Conservation (phyloP, 2,797 vertebrate species). For the Euthynnus affinis region DNA sequence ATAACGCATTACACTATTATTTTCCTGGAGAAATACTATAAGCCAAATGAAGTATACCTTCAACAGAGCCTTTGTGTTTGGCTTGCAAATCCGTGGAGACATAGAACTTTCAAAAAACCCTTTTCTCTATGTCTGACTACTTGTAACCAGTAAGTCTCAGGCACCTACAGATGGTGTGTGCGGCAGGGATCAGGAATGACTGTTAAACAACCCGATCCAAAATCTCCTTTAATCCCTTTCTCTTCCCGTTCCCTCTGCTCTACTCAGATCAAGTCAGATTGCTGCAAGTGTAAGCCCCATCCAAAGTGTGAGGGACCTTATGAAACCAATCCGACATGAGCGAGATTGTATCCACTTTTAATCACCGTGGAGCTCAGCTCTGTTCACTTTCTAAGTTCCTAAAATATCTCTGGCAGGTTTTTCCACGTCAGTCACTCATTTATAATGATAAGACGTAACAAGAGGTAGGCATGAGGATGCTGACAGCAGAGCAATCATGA, state of each 20-base stretch:
- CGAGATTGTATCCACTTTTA: constrained; percentile 74
- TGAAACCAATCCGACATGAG: constrained; percentile 72
- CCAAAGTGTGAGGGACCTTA: constrained; percentile 63
- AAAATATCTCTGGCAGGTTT: constrained; percentile 62
- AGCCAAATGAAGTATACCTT: neutral
- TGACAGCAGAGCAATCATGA: constrained; percentile 26
- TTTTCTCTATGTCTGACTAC: constrained; percentile 22
- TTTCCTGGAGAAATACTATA: neutral
- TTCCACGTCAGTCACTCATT: constrained; percentile 45
- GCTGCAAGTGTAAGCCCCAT: constrained; percentile 59
- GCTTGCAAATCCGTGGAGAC: constrained; percentile 10
- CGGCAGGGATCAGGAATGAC: constrained; percentile 54
- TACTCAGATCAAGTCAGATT: constrained; percentile 65
- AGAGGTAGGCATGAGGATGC: constrained; percentile 28
- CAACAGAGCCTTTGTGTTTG: neutral
- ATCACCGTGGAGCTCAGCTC: constrained; percentile 62
- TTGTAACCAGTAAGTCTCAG: constrained; percentile 25
- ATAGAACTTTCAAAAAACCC: constrained; percentile 27
- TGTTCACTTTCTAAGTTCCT: constrained; percentile 56
- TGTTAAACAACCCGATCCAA: constrained; percentile 57
- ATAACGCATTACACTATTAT: neutral
- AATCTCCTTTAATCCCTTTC: constrained; percentile 68
- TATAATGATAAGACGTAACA: constrained; percentile 25
- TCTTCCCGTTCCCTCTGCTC: constrained; percentile 49
- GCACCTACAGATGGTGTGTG: constrained; percentile 58